Percentiles rank a stretch among this genome's conserved stretches.
phyloP scores from a whole-genome alignment of 1,140 invertebrate species.

The Sitodiplosis mosellana region DNA sequence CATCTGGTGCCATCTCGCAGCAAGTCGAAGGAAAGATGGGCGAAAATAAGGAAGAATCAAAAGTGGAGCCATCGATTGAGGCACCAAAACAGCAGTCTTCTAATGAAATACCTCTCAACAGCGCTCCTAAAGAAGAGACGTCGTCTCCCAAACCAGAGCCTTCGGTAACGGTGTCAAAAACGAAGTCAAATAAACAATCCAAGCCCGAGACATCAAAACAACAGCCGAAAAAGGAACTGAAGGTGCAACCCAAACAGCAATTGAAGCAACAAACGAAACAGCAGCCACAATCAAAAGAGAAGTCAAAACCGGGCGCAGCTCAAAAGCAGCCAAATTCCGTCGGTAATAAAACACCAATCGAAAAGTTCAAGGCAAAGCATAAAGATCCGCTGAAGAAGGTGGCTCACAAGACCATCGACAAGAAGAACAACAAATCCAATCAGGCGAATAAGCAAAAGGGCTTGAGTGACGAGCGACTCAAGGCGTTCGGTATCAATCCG shows the following conservation, averaged over 20 bases:
- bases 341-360: neutral
- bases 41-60: slow-evolving; percentile 3
- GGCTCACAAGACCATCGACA: neutral
- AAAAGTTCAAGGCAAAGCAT: neutral
- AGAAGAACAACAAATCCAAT: slow-evolving; percentile 6
- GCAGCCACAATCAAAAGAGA: neutral
- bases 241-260: neutral
- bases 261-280: neutral
- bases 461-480: slow-evolving; percentile 47
- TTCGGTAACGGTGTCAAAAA: no score
- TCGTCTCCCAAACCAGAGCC: no score
- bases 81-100: neutral
- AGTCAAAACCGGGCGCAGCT: no score
- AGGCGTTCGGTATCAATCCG: slow-evolving; percentile 81
- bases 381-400: neutral
- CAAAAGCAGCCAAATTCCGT: neutral
- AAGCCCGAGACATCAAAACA: neutral
- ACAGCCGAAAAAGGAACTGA: neutral
- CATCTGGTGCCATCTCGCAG: no score
- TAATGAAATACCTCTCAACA: no score
- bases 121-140: no score
- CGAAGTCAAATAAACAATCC: neutral
- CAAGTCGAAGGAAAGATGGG: neutral
- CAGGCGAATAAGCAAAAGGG: slow-evolving; percentile 1
- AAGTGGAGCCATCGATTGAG: neutral